phyloP scores from a whole-genome alignment of 53 echinoderm and acorn worm species.

The Zoroaster sp. region DNA sequence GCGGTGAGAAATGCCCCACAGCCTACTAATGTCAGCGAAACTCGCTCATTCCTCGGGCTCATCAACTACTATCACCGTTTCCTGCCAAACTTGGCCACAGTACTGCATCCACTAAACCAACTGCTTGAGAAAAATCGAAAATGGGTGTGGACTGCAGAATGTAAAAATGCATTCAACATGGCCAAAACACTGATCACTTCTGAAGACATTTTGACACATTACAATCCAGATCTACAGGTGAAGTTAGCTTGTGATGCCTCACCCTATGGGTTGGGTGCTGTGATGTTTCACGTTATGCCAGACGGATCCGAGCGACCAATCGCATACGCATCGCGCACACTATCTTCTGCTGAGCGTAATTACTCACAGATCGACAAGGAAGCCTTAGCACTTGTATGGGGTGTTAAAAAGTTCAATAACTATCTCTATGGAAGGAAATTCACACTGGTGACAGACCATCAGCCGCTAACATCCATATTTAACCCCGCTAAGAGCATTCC shows the following conservation, averaged over 20 bases:
- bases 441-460: slow-evolving; percentile 63
- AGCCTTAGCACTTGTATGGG: too few species aligned
- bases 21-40: slow-evolving; percentile 49
- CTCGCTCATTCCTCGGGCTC: slow-evolving; percentile 52
- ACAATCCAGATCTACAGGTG: slow-evolving; percentile 8
- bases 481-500: background rate
- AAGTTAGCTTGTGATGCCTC: slow-evolving; percentile 36
- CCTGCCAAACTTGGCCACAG: slow-evolving; percentile 37
- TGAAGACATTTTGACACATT: slow-evolving; percentile 33
- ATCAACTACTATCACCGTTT: slow-evolving; percentile 53
- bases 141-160: slow-evolving; percentile 35
- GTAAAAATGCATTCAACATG: slow-evolving; percentile 27
- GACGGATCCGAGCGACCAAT: slow-evolving; percentile 45
- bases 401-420: too few species aligned
- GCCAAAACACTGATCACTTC: slow-evolving; percentile 37
- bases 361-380: too few species aligned
- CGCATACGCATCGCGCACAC: slow-evolving; percentile 56
- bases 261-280: slow-evolving; percentile 47
- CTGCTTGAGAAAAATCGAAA: slow-evolving; percentile 8
- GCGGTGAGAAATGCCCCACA: slow-evolving; percentile 30
- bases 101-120: slow-evolving; percentile 40
- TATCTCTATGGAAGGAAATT: slow-evolving; percentile 52
- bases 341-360: slow-evolving; percentile 42
- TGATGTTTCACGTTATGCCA: slow-evolving; percentile 31
- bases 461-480: slow-evolving; percentile 43